Evolutionary conservation across 2,888 invertebrate species (phyloP), one percentile per base, ranked within the genome.

Genomic region (Mesoligia furuncula): DNA sequence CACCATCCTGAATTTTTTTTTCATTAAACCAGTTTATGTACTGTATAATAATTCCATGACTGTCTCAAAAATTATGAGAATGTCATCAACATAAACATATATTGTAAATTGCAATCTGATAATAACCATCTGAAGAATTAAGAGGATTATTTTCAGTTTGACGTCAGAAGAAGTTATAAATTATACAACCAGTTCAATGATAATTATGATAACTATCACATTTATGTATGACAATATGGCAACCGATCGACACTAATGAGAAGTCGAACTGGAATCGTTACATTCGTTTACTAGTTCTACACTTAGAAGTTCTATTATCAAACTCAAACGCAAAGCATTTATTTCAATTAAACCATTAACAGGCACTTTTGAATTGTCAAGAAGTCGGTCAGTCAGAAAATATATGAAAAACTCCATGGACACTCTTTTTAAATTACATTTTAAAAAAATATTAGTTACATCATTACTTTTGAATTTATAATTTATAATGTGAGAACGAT

Each of bases 191-290:
- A 27, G 8, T 73, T 15, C 27, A 48, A 24, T 11, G 42, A 42
- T 42, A 42, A 42, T 9, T 42, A 42, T 24, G 24, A 15, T 42
- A 45, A 45, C 48, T 13, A 15, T 13, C 27, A 39, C 13, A 61
- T 39, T 57, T n/a, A 39, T 51, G 17, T n/a, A 39, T 51, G 17
- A 17, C 11, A 5, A 57, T n/a, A 59, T 31, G 17, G 17, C 8
- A 8, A 11, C 20, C n/a, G 51, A 77, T 75, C 42, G 27, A 54
- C 64, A 77, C 11, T 61, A 76, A 48, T 48, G 20, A 77, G 20
- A 54, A 77, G 6, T 64, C 42, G 20, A n/a, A 62, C 27, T 36
- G 13, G 9, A n/a, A 45, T 45, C n/a, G 45, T 45, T 68, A 31
- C 13, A 31, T 9, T 42, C 9, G 9, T 9, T 42, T 9, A 48